These are phyloP conservation scores for Lophotriccus pileatus DNA, from an alignment of 2,797 vertebrate genomes.

Conservation along the genomic window DNA sequence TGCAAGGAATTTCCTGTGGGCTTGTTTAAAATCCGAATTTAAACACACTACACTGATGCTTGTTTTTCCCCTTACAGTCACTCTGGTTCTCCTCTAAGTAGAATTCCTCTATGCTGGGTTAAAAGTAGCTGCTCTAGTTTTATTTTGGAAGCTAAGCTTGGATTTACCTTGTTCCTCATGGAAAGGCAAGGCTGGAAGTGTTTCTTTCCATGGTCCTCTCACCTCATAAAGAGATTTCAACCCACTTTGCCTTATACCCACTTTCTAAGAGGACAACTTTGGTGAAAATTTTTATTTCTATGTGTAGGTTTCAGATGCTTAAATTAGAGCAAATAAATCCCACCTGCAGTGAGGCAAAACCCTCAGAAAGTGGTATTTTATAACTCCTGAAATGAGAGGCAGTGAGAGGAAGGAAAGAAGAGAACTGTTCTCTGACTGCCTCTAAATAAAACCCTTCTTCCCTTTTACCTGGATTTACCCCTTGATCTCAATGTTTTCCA, in stretches of 20 bases:
- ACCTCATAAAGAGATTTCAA: neutral
- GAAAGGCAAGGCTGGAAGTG: neutral
- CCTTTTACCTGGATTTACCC: neutral
- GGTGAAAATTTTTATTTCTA: neutral
- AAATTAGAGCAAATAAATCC: neutral
- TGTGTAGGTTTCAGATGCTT: neutral
- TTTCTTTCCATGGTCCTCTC: neutral
- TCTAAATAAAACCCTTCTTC: neutral
- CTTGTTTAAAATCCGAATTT: neutral
- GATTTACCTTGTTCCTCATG: neutral
- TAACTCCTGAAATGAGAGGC: neutral
- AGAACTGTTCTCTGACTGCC: neutral
- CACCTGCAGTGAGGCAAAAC: neutral
- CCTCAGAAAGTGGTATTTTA: neutral
- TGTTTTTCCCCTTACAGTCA: neutral
- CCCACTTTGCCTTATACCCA: neutral
- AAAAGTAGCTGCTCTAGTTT: neutral
- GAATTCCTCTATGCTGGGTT: neutral
- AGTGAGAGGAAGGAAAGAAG: neutral
- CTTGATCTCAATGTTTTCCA: neutral
- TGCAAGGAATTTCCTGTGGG: neutral
- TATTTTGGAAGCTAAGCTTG: neutral
- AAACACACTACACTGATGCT: fast-evolving
- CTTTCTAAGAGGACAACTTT: neutral
- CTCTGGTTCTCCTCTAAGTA: neutral